Evolutionary conservation across 2,797 vertebrate genomes (phyloP), one percentile per base, ranked within the genome.

Genomic region (Coreius guichenoti): DNA sequence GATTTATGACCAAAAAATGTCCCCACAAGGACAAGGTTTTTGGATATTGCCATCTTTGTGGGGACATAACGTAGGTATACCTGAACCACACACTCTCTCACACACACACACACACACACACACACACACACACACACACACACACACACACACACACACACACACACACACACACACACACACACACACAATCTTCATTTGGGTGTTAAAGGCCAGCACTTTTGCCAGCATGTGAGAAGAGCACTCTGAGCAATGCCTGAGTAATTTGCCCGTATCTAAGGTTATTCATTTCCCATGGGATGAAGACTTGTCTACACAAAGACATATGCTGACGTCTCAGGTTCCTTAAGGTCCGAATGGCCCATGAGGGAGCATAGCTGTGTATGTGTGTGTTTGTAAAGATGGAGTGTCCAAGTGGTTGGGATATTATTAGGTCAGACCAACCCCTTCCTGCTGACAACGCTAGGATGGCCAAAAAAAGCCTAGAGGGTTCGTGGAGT

Each of bases 401-500:
- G 91, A 91, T 92, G 92, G 93, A 92, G 92, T 93, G 94, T 94
- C 92, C 93, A 93, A 94, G 94, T 87, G 69, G 68, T 90, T 91
- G 91, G 91, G 95, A 94, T 96, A 96, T 95, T 95, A 95, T 95
- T 96, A 96, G 95, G 93, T 93, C 91, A 92, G 92, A 87, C 82
- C 85, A 89, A 91, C 92, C 92, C 90, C 92, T 94, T 94, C 92
- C 87, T 95, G 95, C 95, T 95, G 95, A 96, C 94, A 19, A 88
- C 89, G 94, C 94, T 88, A 82, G 83, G 90, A 90, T 78, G 86
- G 93, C 95, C 94, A 95, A 95, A 96, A 95, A 95, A 95, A 96
- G 95, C 93, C 90, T 88, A 81, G 75, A 84, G 89, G 85, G 89
- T 89, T 85, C 87, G 68, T 91, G 91, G 81, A 91, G 91, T 65